Base-by-base conservation (phyloP, 2,888 invertebrate species). In the Adelognathus sp. region DNA sequence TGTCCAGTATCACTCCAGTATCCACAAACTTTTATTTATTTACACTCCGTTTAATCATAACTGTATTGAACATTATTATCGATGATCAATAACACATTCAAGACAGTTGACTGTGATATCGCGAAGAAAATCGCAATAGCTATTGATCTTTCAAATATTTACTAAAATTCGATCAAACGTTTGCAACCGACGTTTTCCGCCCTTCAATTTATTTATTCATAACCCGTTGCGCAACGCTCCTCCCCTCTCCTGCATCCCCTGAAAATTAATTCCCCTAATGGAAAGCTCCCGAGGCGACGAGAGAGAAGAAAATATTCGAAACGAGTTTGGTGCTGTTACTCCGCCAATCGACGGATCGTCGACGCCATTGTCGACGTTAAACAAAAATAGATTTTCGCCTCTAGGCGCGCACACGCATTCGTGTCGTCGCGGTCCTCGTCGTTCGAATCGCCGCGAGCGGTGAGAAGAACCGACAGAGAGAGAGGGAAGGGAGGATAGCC, bases 301-400 rank as follows among this genome's bases (percentile, higher is more conserved):
- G 58, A 46, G 58, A 39, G 60, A 52, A 69, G 60, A 76, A 56
- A 60, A 31, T 44, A 63, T 46, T 72, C 54, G 16, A 70, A 64
- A 74, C 33, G 70, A 71, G 64, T 74, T 73, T 81, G 63, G 58
- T 31, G 66, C 64, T 72, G 60, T 66, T 52, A 81, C 66, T 79
- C 44, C 80, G n/a, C n/a, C n/a, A 82, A 85, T 84, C 78, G 86
- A 84, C 82, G 81, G 76, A 78, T 66, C 75, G 82, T 79, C 81
- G 84, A 80, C 85, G 83, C 81, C 80, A 79, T 76, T 82, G 80
- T 74, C 76, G 78, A 67, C 77, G 76, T 11, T 66, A 56, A 50
- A 31, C 80, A 75, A 75, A 82, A 86, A 86, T 87, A 86, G 83
- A 85, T 79, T 79, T 69, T 70, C 73, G 27, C 41, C 58, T 66